These are phyloP conservation scores for Odocoileus hemionus DNA, from an alignment of 2,113 vertebrate genomes.

Conservation along the genomic window DNA sequence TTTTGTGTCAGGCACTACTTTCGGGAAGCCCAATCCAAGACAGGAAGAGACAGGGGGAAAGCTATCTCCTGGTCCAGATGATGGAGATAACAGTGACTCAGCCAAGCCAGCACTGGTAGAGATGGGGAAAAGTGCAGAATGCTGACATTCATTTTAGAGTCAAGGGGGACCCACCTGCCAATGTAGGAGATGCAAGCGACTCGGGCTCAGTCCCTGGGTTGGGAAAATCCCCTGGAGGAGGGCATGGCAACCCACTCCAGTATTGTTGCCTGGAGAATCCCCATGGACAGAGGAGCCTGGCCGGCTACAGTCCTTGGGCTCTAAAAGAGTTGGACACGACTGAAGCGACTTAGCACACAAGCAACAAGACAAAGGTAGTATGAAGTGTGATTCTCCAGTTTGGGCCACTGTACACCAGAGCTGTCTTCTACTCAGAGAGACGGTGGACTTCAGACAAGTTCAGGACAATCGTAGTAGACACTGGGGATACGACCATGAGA, in stretches of 20 bases:
- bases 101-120: neutral
- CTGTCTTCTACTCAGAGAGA: neutral
- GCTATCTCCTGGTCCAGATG: neutral
- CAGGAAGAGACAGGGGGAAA: neutral
- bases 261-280: neutral
- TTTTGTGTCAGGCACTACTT: neutral
- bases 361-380: too few species aligned
- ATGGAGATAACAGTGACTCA: neutral
- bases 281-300: neutral
- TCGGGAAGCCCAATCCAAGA: neutral
- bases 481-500: too few species aligned
- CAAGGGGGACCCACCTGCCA: neutral
- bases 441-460: neutral
- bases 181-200: neutral
- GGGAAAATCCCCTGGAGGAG: neutral
- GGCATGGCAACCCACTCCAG: neutral
- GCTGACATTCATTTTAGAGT: neutral
- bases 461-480: neutral
- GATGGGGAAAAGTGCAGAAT: neutral
- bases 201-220: neutral
- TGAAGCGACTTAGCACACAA: neutral
- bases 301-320: fast-evolving
- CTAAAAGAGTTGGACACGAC: neutral
- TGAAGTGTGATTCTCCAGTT: neutral
- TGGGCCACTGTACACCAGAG: neutral